Evolutionary conservation across 2,113 vertebrate species (phyloP), one percentile per base, ranked within the genome.

Genomic region (Bettongia penicillata): DNA sequence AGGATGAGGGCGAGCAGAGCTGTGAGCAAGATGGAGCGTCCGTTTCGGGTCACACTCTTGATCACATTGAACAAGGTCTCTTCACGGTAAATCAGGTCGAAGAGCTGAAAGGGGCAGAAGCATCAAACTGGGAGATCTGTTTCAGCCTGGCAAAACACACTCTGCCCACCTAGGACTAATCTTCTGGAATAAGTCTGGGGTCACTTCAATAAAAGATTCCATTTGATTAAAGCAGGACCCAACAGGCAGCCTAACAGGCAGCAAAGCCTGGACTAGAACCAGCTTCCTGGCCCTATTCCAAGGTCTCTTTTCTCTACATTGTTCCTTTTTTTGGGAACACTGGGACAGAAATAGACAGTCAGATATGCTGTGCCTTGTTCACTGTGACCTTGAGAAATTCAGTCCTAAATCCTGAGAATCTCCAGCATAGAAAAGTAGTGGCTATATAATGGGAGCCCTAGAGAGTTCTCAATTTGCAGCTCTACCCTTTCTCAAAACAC

Each of bases 51-150:
- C 98, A 99, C 99, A 0, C 99, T 99, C 97, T 99, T 99, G 97
- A 99, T 99, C 97, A 99, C 99, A 0, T 99, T 99, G 90, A 99
- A 99, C 95, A 99, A 98, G 0, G 99, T 99, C 99, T 99, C 99
- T 98, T 99, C 99, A 0, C 99, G 99, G 98, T 99, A 99, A 98
- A 99, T 99, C 98, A 99, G 98, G 98, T 99, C 99, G 95, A 99
- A 99, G 50, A 99, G 99, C 99, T 99, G 98, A 47, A 84, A 12
- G 89, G 84, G 92, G 93, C 0, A 91, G 92, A 84, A 93, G 48
- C 8, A 26, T 26, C 90, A 90, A 28, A 51, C 12, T 10, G 43
- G 92, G 28, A 57, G 3, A 2, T 7, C 37, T 43, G 19, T 84
- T 22, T 43, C n/a, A 43, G 7, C 19, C n/a, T 84, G 19, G n/a